Evolutionary conservation across 2,113 vertebrate genomes (phyloP).

Genomic region (Hucho hucho): DNA sequence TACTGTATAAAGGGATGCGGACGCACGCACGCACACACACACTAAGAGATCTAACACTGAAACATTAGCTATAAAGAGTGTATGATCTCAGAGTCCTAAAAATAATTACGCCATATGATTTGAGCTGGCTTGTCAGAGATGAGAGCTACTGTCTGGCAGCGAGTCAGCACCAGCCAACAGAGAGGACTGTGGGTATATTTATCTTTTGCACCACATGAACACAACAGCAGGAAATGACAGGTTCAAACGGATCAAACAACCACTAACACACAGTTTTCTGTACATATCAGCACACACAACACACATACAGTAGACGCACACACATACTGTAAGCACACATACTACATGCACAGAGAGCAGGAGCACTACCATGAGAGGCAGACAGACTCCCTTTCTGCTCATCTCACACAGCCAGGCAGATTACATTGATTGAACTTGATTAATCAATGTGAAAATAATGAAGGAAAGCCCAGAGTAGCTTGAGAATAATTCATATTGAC

Average conservation of each 20-base stretch:
- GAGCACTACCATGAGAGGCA: not conserved
- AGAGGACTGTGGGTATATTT: slow-evolving; percentile 40
- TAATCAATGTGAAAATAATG: slow-evolving; percentile 7
- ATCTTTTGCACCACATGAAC: slow-evolving; percentile 28
- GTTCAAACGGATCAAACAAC: slow-evolving; percentile 1
- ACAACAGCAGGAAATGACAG: slow-evolving; percentile 40
- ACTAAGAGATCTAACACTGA: not conserved
- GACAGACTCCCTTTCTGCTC: not conserved
- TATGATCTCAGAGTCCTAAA: not conserved
- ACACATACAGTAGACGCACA: no score
- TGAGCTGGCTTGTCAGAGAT: not conserved
- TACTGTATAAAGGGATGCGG: not conserved
- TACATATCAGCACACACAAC: not conserved
- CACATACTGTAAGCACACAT: not conserved
- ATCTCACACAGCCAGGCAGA: slow-evolving; percentile 5
- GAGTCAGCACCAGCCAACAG: slow-evolving; percentile 7
- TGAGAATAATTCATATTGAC: slow-evolving; percentile 13
- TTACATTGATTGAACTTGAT: slow-evolving; percentile 7
- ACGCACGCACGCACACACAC: slow-evolving; percentile 11
- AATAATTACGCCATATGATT: not conserved
- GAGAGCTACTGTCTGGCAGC: not conserved
- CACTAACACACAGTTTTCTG: not conserved
- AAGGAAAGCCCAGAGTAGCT: not conserved
- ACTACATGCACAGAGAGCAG: not conserved
- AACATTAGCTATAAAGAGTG: no score